Evolutionary conservation across 1,140 invertebrate species (phyloP), one percentile per base, ranked within the genome.

Genomic region (Mylabris phalerata): DNA sequence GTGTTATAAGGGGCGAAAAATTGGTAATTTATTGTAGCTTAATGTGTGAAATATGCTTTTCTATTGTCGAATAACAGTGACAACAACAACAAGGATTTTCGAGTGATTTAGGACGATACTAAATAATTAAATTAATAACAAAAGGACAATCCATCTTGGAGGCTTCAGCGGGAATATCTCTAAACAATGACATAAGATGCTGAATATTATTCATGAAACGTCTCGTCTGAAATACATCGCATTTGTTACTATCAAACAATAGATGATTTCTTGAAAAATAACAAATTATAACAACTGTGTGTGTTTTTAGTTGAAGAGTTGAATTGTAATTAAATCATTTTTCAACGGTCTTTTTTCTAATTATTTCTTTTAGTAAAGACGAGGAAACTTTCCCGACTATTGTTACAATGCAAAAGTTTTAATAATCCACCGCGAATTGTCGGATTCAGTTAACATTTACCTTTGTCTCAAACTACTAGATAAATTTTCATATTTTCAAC

Each of bases 41-140:
- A 45, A 54, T 38, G 10, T 45, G 45, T 44, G 42, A 54, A 26
- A 48, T 39, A 46, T 54, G 27, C 51, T 54, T 38, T 52, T 46
- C 39, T 46, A 54, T 46, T 54, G 26, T 38, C 1, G 42, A 19
- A 45, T 27, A 38, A 54, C 46, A 46, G 42, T 45, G 39, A 27
- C 32, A 27, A 11, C 13, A 45, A 54, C 51, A 54, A 54, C 45
- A 41, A 54, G 51, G 51, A 45, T 32, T 32, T 54, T 45, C 27
- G 42, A 13, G 51, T 54, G 51, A 54, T 54, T 54, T 54, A 54
- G 51, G 42, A 54, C 41, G 39, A 54, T 44, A 42, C 51, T 54
- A 45, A 54, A 54, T 54, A 54, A 54, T 54, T 54, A 54, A 54
- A 54, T 54, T 54, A 54, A 54, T 54, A 54, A 54, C 51, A 54